Base-by-base conservation (phyloP, 30 jellyfish, hydroid and myxozoan species). In the Turritopsis dohrnii region DNA sequence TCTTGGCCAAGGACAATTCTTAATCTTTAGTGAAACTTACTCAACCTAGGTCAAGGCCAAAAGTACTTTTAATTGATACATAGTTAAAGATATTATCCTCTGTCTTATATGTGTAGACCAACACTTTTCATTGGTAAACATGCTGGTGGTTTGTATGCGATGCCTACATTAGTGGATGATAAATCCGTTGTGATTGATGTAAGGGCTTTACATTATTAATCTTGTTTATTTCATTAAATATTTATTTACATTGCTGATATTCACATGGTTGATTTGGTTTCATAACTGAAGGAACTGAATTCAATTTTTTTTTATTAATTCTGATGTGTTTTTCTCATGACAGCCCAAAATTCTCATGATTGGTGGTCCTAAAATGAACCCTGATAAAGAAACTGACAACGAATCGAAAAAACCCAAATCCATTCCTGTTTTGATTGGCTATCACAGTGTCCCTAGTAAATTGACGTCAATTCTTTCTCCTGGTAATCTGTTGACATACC, bases 121-220 rank as follows among this genome's bases (percentile, higher is more conserved):
- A 94, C 99, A 19, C 72, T 94, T 24, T 94, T 77, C 27, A 94
- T 94, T 84, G 99, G 99, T 52, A 94, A 89, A 71, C 95, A 94
- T 83, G 81, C 54, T 25, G 96, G 96, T 22, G 96, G 99, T 25
- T 71, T 88, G 86, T 94, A 94, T 69, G 99, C 99, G 7, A 29
- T 94, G 81, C 99, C 99, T 4, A 72, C 99, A 25, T 72, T 94
- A 84, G 99, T 94, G 25, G 99, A 94, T 73, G 99, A 94, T 19
- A 89, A 81, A 25, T 65, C 94, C 8, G 97, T 89, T 26, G 93
- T 94, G 29, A 85, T 94, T 16, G 99, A 94, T 83, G 99, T 94
- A 60, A 89, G 99, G 75, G 7, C n/a, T n/a, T n/a, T n/a, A n/a
- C n/a, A n/a, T n/a, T n/a, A n/a, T n/a, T n/a, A n/a, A n/a, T n/a